A percentile compares a stretch with the other conserved stretches of the same genome.
Evolutionary conservation across 1,140 invertebrate genomes (phyloP).

Genomic region (Drosophila lacteicornis): DNA sequence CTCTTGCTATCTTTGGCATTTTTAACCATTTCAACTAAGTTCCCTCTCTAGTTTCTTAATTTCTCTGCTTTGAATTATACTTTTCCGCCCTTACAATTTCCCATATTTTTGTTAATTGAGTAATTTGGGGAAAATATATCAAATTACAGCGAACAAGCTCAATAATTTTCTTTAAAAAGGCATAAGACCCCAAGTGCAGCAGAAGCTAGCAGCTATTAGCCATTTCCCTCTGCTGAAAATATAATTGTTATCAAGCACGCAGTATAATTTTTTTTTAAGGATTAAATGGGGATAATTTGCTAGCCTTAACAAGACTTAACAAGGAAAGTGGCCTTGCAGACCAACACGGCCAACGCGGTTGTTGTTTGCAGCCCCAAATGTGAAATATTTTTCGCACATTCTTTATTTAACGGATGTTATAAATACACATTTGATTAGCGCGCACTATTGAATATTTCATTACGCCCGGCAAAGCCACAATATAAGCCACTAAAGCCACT

Average conservation of each 20-base stretch:
- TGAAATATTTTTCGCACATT: slow-evolving; percentile 21
- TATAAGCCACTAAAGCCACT: background rate
- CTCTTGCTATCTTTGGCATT: background rate
- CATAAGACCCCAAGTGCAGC: background rate
- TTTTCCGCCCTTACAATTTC: too few relatives aligned
- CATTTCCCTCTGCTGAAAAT: background rate
- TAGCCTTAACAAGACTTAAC: too few relatives aligned
- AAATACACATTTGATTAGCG: slow-evolving; percentile 15
- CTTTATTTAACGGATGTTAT: slow-evolving; percentile 3
- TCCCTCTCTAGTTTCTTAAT: too few relatives aligned
- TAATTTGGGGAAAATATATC: background rate
- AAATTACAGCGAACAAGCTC: too few relatives aligned
- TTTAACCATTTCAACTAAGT: too few relatives aligned
- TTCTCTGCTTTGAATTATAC: too few relatives aligned
- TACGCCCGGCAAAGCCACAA: background rate
- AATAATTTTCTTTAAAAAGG: background rate
- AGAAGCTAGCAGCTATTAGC: too few relatives aligned
- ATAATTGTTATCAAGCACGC: slow-evolving; percentile 11
- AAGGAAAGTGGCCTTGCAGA: too few relatives aligned
- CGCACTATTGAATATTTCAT: slow-evolving; percentile 22
- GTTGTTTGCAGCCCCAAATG: background rate
- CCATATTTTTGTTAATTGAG: background rate
- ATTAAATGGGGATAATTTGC: background rate
- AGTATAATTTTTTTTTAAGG: background rate
- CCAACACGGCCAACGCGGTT: background rate